Conservation (phyloP, 2,113 vertebrate species). For the Cynopterus brachyotis region DNA sequence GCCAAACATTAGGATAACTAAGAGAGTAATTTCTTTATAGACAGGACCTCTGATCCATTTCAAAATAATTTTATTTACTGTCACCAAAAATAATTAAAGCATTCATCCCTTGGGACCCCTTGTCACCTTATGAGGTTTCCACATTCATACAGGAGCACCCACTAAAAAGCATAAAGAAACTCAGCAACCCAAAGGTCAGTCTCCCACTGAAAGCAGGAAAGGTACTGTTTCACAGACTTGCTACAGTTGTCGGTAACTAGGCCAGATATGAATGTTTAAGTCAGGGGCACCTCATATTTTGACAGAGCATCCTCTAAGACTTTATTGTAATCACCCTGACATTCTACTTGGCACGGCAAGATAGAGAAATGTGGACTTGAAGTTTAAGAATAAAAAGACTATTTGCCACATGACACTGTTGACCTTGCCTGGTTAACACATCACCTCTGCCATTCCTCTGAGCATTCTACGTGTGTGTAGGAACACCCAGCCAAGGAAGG, state of each 20-base stretch:
- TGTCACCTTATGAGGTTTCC: background rate
- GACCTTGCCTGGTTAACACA: background rate
- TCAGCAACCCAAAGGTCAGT: background rate
- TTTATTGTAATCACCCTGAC: background rate
- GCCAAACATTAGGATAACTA: background rate
- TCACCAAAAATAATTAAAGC: background rate
- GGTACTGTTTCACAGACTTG: background rate
- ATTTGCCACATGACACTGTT: background rate
- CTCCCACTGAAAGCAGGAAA: background rate
- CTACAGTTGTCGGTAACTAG: background rate
- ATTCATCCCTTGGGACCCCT: background rate
- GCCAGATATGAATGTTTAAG: background rate
- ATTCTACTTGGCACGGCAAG: background rate
- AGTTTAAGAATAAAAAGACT: background rate
- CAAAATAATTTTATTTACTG: constrained; percentile 47
- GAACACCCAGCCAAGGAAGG: background rate
- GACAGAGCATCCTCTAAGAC: background rate
- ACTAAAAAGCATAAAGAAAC: background rate
- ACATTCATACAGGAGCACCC: background rate
- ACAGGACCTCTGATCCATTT: background rate
- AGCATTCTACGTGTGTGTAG: background rate
- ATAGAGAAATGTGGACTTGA: background rate
- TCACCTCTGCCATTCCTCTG: background rate
- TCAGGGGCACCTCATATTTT: background rate
- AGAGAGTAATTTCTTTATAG: constrained; percentile 12